These are phyloP conservation scores for Bombus haemorrhoidalis DNA, from an alignment of 1,140 invertebrate genomes.

Conservation along the genomic window DNA sequence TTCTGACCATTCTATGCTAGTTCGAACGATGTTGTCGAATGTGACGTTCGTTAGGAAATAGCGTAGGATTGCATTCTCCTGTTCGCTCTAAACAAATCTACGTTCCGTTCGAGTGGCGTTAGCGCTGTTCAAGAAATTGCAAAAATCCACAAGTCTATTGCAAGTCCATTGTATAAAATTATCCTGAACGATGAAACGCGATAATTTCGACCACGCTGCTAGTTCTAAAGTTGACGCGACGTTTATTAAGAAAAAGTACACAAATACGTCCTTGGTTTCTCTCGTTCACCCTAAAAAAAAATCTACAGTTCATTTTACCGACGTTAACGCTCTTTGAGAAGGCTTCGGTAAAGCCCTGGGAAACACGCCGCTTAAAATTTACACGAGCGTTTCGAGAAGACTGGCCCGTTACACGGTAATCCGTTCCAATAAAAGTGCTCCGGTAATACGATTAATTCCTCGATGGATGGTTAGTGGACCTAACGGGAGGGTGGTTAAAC, in stretches of 20 bases:
- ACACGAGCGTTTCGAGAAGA: background rate
- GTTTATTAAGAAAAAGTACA: no score
- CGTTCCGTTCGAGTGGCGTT: background rate
- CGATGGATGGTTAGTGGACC: background rate
- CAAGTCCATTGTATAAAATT: no score
- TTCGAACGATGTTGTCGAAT: no score
- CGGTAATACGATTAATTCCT: background rate
- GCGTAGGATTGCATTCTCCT: fast-evolving
- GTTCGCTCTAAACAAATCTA: background rate
- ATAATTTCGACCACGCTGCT: no score
- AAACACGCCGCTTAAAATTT: background rate
- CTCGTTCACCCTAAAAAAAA: background rate
- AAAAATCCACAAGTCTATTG: no score
- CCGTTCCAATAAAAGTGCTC: background rate
- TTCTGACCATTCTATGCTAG: no score
- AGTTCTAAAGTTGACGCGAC: fast-evolving
- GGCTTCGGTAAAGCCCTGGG: background rate
- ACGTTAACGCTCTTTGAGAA: background rate
- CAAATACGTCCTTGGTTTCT: no score
- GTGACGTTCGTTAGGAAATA: no score
- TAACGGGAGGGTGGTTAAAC: background rate
- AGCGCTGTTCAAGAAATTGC: no score
- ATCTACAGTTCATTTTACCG: background rate
- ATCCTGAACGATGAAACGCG: no score
- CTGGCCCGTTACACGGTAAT: background rate